phyloP scores from a whole-genome alignment of 1,140 invertebrate genomes.

The Drosophila mauritiana region DNA sequence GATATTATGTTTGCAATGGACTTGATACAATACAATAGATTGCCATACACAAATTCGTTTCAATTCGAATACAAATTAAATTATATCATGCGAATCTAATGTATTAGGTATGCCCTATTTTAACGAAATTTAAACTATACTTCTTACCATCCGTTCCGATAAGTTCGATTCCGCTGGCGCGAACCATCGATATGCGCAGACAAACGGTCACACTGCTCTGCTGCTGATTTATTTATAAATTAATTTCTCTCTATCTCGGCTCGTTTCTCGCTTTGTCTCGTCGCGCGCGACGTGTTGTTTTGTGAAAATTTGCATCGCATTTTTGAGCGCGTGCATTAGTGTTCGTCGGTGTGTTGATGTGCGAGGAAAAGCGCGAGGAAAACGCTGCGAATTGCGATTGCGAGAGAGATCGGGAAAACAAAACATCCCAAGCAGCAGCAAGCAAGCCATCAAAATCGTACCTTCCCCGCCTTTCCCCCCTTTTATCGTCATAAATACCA shows the following conservation, averaged over 20 bases:
- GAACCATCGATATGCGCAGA: background rate
- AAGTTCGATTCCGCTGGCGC: too few species aligned
- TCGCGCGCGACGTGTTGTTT: conserved; percentile 50
- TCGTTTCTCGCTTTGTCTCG: conserved; percentile 47
- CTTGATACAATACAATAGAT: too few species aligned
- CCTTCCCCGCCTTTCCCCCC: background rate
- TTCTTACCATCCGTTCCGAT: too few species aligned
- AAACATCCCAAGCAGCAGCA: conserved; percentile 16
- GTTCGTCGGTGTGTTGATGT: conserved; percentile 35
- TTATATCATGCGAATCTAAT: too few species aligned
- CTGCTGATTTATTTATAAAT: conserved; percentile 76
- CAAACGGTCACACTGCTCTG: background rate
- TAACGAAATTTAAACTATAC: too few species aligned
- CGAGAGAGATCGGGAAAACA: conserved; percentile 29
- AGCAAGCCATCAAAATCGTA: conserved; percentile 14
- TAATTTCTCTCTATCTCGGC: conserved; percentile 70
- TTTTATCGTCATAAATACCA: background rate
- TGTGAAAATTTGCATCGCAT: conserved; percentile 48
- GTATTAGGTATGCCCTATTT: too few species aligned
- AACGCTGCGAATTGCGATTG: conserved; percentile 21
- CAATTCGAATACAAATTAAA: too few species aligned
- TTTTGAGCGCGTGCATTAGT: conserved; percentile 36
- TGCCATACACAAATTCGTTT: too few species aligned
- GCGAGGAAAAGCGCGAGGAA: conserved; percentile 25
- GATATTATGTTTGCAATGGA: too few species aligned